Evolutionary conservation across 2,113 vertebrate genomes (phyloP), one percentile per base, ranked within the genome.

Genomic region (Prolemur simus): DNA sequence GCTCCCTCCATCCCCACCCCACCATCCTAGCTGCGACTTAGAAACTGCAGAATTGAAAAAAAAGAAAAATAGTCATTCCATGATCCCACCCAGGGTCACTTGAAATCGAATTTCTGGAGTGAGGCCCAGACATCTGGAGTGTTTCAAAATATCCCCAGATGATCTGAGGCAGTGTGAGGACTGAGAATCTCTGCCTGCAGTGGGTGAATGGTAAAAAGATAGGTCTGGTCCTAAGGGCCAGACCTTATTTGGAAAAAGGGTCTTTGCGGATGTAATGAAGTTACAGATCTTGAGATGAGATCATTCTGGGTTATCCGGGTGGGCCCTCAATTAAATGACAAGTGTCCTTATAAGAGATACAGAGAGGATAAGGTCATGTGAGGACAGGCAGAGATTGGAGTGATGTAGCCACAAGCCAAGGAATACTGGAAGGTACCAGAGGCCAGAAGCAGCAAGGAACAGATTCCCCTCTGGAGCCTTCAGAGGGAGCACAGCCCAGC

Each of bases 401-500:
- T 8, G 7, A 29, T 18, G n/a, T 32, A n/a, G 17, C 63, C 21
- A 8, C 3, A 1, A 27, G 29, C 37, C 45, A 37, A 29, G 54
- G 32, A 23, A 4, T 9, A 27, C 39, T 8, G 9, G 42, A 8
- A 39, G 54, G 34, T 3, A 20, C 23, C 64, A 42, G 82, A 34
- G n/a, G 14, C 74, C 3, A 1, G 60, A 68, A 39, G 25, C 56
- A 63, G 21, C 5, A 12, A 89, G 86, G 77, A 73, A 20, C 29
- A 32, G n/a, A 8, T 8, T 76, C 49, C 32, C 25, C 25, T 12
- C 32, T 21, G 21, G 23, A 39, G 20, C 13, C 80, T 68, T 49
- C 0, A 0, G 42, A 29, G n/a, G 27, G 63, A 49, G 21, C n/a
- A 23, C 2, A 39, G 27, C 49, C 13, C 17, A 29, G 20, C 8